Evolutionary conservation across 2,113 vertebrate species (phyloP).

Genomic region (Gymnorhina tibicen): DNA sequence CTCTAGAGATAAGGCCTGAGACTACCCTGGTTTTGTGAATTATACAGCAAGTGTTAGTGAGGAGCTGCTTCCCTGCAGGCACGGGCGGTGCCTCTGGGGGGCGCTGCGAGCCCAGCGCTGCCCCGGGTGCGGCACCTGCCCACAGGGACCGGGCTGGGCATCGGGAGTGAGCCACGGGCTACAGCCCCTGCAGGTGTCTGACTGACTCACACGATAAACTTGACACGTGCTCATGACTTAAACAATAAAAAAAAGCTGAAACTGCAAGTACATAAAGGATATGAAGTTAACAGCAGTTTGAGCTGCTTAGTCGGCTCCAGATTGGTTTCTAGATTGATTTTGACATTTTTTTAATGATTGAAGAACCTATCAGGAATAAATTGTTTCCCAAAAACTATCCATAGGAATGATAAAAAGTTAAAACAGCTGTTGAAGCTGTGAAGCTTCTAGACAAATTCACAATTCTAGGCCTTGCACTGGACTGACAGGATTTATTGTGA

Average conservation of each 20-base stretch:
- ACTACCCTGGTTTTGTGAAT: rapidly evolving
- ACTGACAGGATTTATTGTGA: not conserved
- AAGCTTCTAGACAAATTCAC: not conserved
- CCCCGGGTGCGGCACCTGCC: not conserved
- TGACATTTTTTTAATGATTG: not conserved
- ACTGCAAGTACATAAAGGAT: not conserved
- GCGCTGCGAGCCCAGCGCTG: not conserved
- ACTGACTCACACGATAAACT: rapidly evolving
- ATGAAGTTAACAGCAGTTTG: no score
- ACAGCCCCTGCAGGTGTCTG: rapidly evolving
- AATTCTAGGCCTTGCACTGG: not conserved
- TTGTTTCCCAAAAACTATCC: not conserved
- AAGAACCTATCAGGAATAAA: not conserved
- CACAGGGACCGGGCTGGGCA: rapidly evolving
- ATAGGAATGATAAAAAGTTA: not conserved
- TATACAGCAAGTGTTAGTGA: rapidly evolving
- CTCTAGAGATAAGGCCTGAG: rapidly evolving
- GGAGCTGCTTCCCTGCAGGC: rapidly evolving
- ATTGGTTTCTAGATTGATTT: not conserved
- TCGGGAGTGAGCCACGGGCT: rapidly evolving
- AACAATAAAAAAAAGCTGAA: not conserved
- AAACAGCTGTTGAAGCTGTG: not conserved
- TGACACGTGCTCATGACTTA: rapidly evolving
- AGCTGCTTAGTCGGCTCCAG: not conserved
- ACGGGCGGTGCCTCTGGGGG: not conserved